Conservation (phyloP, 2,797 vertebrate species). For the Scolopax bukidnonensis region DNA sequence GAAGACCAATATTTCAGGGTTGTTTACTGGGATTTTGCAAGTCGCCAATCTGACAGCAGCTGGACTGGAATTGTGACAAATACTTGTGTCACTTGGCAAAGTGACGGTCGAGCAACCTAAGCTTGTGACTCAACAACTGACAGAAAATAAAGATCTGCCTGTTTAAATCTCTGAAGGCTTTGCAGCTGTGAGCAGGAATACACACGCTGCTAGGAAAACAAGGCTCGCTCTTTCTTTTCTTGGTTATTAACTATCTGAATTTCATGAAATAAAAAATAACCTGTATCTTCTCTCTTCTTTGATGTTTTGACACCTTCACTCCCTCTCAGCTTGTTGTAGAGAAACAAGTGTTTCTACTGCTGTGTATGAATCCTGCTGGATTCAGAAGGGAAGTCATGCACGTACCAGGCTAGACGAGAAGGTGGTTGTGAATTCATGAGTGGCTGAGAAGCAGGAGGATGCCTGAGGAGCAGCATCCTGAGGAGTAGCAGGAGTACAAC, state of each 20-base stretch:
- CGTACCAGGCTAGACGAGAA: neutral
- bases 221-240: neutral
- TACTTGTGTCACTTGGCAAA: slow-evolving; percentile 49
- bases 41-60: slow-evolving; percentile 22
- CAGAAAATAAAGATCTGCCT: slow-evolving; percentile 60
- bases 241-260: neutral
- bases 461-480: neutral
- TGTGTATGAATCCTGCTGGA: neutral
- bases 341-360: neutral
- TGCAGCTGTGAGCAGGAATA: slow-evolving; percentile 11
- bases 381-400: neutral
- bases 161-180: slow-evolving; percentile 38
- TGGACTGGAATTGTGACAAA: slow-evolving; percentile 25
- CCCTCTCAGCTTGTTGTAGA: neutral
- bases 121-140: slow-evolving; percentile 46
- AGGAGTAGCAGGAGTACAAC: neutral
- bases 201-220: slow-evolving; percentile 5
- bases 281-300: neutral
- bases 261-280: neutral
- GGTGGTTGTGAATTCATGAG: neutral
- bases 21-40: slow-evolving; percentile 13
- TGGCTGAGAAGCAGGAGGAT: neutral
- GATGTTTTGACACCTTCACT: neutral
- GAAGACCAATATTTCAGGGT: neutral
- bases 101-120: neutral